phyloP scores from a whole-genome alignment of 2,888 invertebrate species.

The Caenorhabditis sinica region DNA sequence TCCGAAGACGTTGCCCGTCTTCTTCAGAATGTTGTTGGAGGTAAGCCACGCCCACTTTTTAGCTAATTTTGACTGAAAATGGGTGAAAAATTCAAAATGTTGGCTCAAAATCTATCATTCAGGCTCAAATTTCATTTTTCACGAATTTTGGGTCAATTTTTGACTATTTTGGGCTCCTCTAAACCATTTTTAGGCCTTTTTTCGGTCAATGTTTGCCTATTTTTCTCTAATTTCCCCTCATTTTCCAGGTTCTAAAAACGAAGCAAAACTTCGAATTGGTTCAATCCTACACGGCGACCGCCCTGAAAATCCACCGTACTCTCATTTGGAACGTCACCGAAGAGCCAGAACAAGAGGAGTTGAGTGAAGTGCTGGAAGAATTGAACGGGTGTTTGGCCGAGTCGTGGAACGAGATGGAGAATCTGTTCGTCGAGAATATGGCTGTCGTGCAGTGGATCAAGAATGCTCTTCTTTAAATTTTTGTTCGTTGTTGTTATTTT shows the following conservation, averaged over 20 bases:
- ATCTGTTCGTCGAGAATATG: constrained; percentile 68
- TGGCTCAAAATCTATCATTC: too few relatives aligned
- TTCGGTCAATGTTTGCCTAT: background rate
- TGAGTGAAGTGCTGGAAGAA: constrained; percentile 41
- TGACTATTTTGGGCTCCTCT: too few relatives aligned
- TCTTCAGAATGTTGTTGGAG: constrained; percentile 77
- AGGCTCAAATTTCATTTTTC: too few relatives aligned
- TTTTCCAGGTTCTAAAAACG: constrained; percentile 86
- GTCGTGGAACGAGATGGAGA: constrained; percentile 65
- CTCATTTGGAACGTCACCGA: constrained; percentile 14
- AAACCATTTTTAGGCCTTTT: too few relatives aligned
- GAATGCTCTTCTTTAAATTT: constrained; percentile 73
- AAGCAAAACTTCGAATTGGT: constrained; percentile 93
- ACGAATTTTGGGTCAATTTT: too few relatives aligned
- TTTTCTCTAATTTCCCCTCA: background rate
- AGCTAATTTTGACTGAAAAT: too few relatives aligned
- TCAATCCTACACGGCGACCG: constrained; percentile 92
- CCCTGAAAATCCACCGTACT: constrained; percentile 88
- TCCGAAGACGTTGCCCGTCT: constrained; percentile 65
- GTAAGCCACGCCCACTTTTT: constrained; percentile 19
- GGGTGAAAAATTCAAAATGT: too few relatives aligned
- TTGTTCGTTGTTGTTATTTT: background rate
- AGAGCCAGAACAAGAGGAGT: constrained; percentile 6
- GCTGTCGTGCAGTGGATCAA: constrained; percentile 77
- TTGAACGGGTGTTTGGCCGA: constrained; percentile 33